Base-by-base conservation (phyloP, 2,888 invertebrate species). In the Alviniconcha strummeri region DNA sequence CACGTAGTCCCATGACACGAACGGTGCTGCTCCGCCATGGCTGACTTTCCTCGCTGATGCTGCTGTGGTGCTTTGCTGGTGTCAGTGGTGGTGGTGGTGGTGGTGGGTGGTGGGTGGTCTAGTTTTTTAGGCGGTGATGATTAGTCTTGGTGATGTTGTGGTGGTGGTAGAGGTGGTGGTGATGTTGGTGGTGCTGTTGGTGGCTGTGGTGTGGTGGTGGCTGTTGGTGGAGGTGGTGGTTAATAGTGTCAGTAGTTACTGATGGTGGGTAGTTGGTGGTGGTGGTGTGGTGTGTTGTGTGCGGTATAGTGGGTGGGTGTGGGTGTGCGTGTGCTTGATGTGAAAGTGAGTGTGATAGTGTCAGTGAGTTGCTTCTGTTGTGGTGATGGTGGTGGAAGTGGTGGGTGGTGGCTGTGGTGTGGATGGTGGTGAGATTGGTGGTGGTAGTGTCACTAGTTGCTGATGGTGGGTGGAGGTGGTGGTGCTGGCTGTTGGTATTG, bases 1-100 rank as follows among this genome's bases (percentile, higher is more conserved):
- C 7, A 88, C 85, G 74, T 91, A 91, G 84, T 92, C 92, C 52
- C 86, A 88, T 0, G 78, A 67, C 52, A 86, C 84, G 81, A 89
- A 13, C 17, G 78, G 13, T 78, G 81, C 54, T 83, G 72, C 9
- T 82, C 80, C 9, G 60, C 56, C 60, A 76, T 57, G 36, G 7
- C 52, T 7, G 36, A 56, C 57, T 57, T 60, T 17, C 13, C 9
- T 55, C 72, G 82, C 85, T 52, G 82, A 80, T 52, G 64, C 56
- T 36, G 52, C 5, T 11, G 15, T 77, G 1, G 72, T 13, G 36
- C 81, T 83, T 86, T 78, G 15, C 67, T 56, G 54, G 5, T 13
- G 54, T 36, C 75, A 9, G 57, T 67, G 82, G 80, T 75, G 36
- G 36, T 17, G 55, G 69, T 15, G 56, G 13, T 36, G 36, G 13